phyloP scores from a whole-genome alignment of 2,797 vertebrate species.

The Squalus acanthias region DNA sequence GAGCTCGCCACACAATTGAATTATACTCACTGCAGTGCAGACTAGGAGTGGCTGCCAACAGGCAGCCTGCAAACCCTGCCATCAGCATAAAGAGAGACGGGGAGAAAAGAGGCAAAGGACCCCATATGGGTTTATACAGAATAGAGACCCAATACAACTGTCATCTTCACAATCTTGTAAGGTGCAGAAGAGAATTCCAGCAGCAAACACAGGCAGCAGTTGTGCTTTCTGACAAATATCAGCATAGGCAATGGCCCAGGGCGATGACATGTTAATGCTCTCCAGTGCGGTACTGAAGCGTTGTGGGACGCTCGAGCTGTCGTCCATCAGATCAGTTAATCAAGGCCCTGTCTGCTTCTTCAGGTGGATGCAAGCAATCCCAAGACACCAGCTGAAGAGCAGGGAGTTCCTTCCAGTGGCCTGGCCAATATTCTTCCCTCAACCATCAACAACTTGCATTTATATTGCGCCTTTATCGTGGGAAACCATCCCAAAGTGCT shows the following conservation, averaged over 20 bases:
- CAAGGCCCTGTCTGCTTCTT: neutral
- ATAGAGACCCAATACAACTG: no score
- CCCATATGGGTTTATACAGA: neutral
- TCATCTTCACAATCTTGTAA: neutral
- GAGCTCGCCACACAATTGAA: conserved; percentile 35
- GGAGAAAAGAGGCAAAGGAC: neutral
- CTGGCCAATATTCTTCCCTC: neutral
- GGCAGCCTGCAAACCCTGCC: neutral
- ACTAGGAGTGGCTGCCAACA: conserved; percentile 7
- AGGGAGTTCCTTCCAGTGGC: neutral
- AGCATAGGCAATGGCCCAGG: neutral
- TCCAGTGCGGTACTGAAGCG: neutral
- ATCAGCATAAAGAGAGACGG: neutral
- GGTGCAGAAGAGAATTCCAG: neutral
- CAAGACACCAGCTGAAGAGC: neutral
- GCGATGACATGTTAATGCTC: neutral
- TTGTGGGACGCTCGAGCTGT: no score
- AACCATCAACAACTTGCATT: neutral
- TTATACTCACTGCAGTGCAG: conserved; percentile 25
- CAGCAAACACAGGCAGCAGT: neutral
- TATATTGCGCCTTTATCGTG: neutral
- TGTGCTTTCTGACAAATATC: neutral
- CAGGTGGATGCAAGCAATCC: neutral
- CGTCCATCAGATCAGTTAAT: neutral
- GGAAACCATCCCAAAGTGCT: neutral